Conservation (phyloP, 2,797 vertebrate species). For the Typhlichthys subterraneus region DNA sequence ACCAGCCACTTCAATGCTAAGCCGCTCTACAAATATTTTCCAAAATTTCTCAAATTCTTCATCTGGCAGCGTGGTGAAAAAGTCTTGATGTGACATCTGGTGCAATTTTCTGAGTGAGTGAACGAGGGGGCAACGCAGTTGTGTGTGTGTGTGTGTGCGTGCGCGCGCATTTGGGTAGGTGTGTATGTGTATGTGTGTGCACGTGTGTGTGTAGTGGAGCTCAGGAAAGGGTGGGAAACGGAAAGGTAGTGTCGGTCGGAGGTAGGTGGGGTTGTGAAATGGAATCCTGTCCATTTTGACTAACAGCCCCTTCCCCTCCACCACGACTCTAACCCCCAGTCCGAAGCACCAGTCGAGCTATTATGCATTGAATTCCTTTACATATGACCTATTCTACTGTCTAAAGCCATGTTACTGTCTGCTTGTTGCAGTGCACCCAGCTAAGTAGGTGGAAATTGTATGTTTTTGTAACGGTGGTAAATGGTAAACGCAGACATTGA, state of each 20-base stretch:
- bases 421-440: too few species aligned
- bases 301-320: slow-evolving; percentile 26
- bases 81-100: slow-evolving; percentile 76
- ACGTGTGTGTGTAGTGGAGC: slow-evolving; percentile 42
- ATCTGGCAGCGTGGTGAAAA: slow-evolving; percentile 55
- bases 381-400: too few species aligned
- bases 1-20: slow-evolving; percentile 60
- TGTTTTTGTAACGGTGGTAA: too few species aligned
- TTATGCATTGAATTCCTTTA: background rate
- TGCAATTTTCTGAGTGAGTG: slow-evolving; percentile 68
- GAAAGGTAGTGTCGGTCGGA: slow-evolving; percentile 74
- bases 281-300: slow-evolving; percentile 59
- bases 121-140: slow-evolving; percentile 45
- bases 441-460: too few species aligned
- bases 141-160: slow-evolving; percentile 42
- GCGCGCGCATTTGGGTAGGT: background rate
- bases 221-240: slow-evolving; percentile 83
- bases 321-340: background rate
- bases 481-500: too few species aligned
- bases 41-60: slow-evolving; percentile 78
- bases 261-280: slow-evolving; percentile 73
- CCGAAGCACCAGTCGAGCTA: too few species aligned
- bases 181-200: slow-evolving; percentile 23
- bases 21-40: slow-evolving; percentile 77
- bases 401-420: too few species aligned